A percentile compares a stretch with the other conserved stretches of the same genome.
These are phyloP conservation scores for Eulacestoma nigropectus DNA, from an alignment of 2,113 vertebrate species.

Conservation along the genomic window DNA sequence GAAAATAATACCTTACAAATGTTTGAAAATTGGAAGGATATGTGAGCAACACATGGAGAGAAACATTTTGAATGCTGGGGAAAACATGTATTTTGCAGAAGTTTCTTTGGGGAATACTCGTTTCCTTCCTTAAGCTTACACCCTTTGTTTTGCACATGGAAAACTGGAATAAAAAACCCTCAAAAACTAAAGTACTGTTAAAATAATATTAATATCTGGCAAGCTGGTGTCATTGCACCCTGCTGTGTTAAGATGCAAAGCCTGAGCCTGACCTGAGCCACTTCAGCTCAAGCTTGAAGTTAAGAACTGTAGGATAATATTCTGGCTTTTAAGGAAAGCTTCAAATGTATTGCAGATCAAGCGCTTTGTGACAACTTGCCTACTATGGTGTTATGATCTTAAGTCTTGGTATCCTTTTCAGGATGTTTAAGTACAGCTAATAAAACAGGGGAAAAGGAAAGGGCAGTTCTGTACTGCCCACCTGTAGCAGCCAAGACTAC, in stretches of 20 bases:
- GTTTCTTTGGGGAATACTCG: neutral
- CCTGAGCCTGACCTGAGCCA: neutral
- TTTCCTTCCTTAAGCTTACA: neutral
- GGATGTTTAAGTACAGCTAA: neutral
- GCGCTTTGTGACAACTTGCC: neutral
- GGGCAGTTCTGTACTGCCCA: neutral
- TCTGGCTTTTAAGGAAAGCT: neutral
- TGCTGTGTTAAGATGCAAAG: neutral
- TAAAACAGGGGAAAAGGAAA: neutral
- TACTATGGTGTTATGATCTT: neutral
- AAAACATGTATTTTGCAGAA: neutral
- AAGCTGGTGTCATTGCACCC: neutral
- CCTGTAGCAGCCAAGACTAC: neutral
- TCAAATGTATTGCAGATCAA: neutral
- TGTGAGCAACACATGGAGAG: neutral
- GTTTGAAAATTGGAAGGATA: neutral
- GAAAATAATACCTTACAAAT: neutral
- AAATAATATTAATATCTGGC: neutral
- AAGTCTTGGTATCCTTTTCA: neutral
- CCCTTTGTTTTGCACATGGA: neutral
- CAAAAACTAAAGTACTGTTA: neutral
- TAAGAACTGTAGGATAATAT: neutral
- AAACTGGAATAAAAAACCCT: neutral
- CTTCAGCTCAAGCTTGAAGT: neutral
- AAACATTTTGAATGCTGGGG: neutral